A percentile compares a stretch with the other conserved stretches of the same genome.
phyloP scores from a whole-genome alignment of 2,797 vertebrate genomes.

The Kryptopterus vitreolus region DNA sequence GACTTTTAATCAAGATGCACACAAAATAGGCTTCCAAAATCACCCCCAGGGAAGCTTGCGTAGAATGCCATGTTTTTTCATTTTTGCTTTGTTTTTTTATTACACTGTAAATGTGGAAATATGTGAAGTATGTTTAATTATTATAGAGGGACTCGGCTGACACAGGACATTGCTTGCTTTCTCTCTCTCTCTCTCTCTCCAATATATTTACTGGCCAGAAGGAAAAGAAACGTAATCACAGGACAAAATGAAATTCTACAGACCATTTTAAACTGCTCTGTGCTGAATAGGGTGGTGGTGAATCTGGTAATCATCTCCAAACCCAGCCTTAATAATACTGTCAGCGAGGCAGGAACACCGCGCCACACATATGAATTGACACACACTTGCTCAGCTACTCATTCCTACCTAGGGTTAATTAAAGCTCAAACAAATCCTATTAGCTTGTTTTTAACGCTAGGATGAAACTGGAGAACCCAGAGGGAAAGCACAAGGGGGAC shows the following conservation, averaged over 20 bases:
- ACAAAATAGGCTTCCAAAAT: conserved; percentile 56
- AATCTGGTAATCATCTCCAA: background rate
- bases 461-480: background rate
- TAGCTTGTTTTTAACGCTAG: background rate
- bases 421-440: background rate
- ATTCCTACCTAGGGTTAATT: background rate
- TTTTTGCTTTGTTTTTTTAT: conserved; percentile 64
- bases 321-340: background rate
- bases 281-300: background rate
- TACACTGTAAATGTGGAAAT: conserved; percentile 65
- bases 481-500: too few relatives aligned
- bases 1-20: conserved; percentile 60
- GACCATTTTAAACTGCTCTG: background rate
- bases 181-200: too few relatives aligned
- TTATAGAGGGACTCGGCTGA: too few relatives aligned
- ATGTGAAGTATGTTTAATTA: too few relatives aligned
- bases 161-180: too few relatives aligned
- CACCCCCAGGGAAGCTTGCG: conserved; percentile 57
- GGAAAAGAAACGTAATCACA: too few relatives aligned
- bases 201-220: too few relatives aligned
- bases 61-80: conserved; percentile 63
- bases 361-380: too few relatives aligned
- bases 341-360: background rate
- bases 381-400: background rate
- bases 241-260: too few relatives aligned